Percentiles rank a stretch among this genome's conserved stretches.
Conservation (phyloP, 1,140 invertebrate genomes). For the Metaphire vulgaris region DNA sequence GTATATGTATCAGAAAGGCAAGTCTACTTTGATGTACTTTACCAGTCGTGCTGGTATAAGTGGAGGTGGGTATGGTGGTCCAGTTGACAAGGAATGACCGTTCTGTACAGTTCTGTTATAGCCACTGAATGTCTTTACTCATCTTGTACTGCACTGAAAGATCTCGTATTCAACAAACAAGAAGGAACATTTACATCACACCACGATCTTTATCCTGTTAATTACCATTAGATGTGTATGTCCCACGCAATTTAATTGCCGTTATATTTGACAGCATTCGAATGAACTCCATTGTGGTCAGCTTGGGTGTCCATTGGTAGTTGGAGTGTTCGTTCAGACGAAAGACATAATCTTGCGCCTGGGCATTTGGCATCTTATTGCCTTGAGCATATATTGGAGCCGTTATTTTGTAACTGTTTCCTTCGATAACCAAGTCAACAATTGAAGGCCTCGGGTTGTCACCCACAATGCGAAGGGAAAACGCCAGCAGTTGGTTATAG, state of each 20-base stretch:
- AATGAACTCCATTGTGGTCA: conserved; percentile 79
- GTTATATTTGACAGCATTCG: conserved; percentile 86
- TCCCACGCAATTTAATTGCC: conserved; percentile 85
- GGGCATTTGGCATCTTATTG: conserved; percentile 69
- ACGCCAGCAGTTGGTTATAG: conserved; percentile 88
- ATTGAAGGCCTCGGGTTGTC: conserved; percentile 60
- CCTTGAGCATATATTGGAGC: conserved; percentile 85
- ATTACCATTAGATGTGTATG: conserved; percentile 68
- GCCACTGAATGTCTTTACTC: no score
- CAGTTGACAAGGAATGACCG: no score
- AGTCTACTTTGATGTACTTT: no score
- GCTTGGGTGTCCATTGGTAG: conserved; percentile 81
- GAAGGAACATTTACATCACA: no score
- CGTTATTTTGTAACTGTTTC: conserved; percentile 66
- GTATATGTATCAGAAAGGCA: no score
- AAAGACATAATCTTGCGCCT: conserved; percentile 56
- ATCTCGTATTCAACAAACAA: no score
- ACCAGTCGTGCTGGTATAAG: no score
- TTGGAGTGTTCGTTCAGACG: conserved; percentile 79
- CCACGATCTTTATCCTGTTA: no score
- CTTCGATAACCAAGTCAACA: conserved; percentile 84
- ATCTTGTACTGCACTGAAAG: no score
- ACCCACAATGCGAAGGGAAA: conserved; percentile 72
- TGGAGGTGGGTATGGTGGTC: no score
- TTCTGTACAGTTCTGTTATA: no score